A percentile compares a stretch with the other conserved stretches of the same genome.
These are phyloP conservation scores for Alcedo quadribrachys DNA, from an alignment of 2,797 vertebrate species.

Conservation along the genomic window DNA sequence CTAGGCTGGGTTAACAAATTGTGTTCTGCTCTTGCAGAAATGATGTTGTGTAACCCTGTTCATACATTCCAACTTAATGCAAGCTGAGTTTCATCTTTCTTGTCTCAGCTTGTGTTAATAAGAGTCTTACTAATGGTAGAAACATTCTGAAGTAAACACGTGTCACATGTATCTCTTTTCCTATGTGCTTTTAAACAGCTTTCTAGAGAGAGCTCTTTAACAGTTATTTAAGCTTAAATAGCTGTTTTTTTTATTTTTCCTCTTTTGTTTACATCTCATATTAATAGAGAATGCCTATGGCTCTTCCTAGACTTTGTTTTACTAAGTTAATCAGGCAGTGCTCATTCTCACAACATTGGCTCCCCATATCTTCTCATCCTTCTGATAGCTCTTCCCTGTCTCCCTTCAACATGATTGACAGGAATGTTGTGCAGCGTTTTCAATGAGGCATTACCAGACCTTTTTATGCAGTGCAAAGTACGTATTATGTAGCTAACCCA, in stretches of 20 bases:
- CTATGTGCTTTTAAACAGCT: background rate
- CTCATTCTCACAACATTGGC: background rate
- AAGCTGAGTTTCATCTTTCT: background rate
- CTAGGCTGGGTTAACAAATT: background rate
- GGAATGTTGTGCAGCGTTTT: background rate
- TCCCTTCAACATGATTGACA: background rate
- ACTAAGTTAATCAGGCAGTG: background rate
- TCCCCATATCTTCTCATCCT: background rate
- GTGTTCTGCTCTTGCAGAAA: background rate
- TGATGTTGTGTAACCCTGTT: background rate
- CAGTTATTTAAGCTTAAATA: background rate
- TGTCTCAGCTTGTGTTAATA: background rate
- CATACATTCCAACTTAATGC: background rate
- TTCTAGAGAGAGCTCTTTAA: background rate
- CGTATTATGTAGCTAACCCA: rapidly evolving
- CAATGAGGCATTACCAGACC: background rate
- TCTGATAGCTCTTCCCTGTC: background rate
- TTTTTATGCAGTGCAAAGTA: background rate
- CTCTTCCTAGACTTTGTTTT: background rate
- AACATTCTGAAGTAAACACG: background rate
- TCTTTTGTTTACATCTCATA: background rate
- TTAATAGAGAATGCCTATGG: background rate
- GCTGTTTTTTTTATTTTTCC: background rate
- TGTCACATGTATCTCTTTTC: background rate
- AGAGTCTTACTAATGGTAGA: background rate